Evolutionary conservation across 2,113 vertebrate species (phyloP), one percentile per base, ranked within the genome.

Genomic region (Oryctolagus cuniculus): DNA sequence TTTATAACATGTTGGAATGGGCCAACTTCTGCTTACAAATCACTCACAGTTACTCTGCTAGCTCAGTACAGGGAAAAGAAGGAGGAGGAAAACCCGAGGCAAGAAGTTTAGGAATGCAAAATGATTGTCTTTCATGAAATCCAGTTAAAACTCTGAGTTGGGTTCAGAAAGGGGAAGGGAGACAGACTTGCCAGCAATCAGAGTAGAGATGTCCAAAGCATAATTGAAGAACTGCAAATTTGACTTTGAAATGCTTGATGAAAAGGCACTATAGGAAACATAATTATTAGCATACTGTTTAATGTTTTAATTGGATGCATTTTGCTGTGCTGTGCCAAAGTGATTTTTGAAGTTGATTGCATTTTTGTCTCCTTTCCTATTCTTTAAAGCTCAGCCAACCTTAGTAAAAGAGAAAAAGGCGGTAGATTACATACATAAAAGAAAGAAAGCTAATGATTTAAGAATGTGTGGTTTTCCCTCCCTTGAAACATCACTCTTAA

Each of bases 221-320:
- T 90, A 93, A 91, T 51, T 75, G 53, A 94, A 51, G 72, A 94
- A 93, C 66, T 90, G 38, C 72, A 93, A 90, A 95, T 93, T 87
- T 92, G 61, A 82, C 95, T 97, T 96, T 97, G 95, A 95, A 97
- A 96, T 92, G 70, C 90, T 92, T 95, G 96, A 97, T 96, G 93
- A 97, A 97, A 97, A 95, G 79, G 25, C 90, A 86, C 82, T 89
- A 70, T 78, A 96, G 88, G 82, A 97, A 97, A 94, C 77, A 64
- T 92, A 97, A 96, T 97, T 92, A 94, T 96, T 97, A 97, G 90
- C 92, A 93, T 92, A 91, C 74, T 85, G 78, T 97, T 96, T 96
- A 94, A 94, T 96, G 90, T 96, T 93, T 97, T 96, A 97, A 97
- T 97, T 97, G 95, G 89, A 95, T 96, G 92, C 80, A 79, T 93